Percentiles rank a stretch among this genome's conserved stretches.
These are phyloP conservation scores for rabbit (Oryctolagus cuniculus) DNA, from an alignment of 2,113 vertebrate genomes.

Conservation along the genomic window DNA sequence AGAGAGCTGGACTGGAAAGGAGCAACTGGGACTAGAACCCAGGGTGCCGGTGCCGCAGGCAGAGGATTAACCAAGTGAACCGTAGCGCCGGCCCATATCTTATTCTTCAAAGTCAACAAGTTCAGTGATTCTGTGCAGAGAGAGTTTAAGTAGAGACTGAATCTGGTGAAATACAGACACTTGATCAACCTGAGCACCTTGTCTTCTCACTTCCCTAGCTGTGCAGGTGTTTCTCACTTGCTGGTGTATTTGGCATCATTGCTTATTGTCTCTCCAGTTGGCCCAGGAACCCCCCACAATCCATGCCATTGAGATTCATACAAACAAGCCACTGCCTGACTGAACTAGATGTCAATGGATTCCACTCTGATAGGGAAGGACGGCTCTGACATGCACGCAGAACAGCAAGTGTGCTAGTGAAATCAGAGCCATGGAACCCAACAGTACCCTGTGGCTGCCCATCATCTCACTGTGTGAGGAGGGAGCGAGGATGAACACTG, in stretches of 20 bases:
- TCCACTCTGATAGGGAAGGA: background rate
- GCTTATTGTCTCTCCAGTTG: background rate
- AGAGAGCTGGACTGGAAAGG: too few relatives aligned
- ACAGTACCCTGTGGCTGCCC: background rate
- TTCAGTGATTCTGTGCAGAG: background rate
- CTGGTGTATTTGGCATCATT: background rate
- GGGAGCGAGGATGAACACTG: background rate
- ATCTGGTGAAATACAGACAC: background rate
- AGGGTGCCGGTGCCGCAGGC: too few relatives aligned
- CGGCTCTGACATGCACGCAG: background rate
- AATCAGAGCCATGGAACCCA: background rate
- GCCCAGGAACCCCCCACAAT: background rate
- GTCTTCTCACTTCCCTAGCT: background rate
- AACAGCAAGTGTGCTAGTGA: background rate
- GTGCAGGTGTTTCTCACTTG: background rate
- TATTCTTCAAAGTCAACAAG: conserved; percentile 31
- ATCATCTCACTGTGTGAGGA: background rate
- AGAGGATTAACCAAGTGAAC: too few relatives aligned
- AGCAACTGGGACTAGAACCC: too few relatives aligned
- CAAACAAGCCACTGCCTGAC: conserved; percentile 2
- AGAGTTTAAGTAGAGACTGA: background rate
- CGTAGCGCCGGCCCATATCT: background rate
- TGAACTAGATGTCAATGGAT: background rate
- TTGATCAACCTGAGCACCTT: background rate
- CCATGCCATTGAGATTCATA: background rate